A percentile compares a stretch with the other conserved stretches of the same genome.
Evolutionary conservation across 2,113 vertebrate species (phyloP).

Genomic region (Nesospiza acunhae): DNA sequence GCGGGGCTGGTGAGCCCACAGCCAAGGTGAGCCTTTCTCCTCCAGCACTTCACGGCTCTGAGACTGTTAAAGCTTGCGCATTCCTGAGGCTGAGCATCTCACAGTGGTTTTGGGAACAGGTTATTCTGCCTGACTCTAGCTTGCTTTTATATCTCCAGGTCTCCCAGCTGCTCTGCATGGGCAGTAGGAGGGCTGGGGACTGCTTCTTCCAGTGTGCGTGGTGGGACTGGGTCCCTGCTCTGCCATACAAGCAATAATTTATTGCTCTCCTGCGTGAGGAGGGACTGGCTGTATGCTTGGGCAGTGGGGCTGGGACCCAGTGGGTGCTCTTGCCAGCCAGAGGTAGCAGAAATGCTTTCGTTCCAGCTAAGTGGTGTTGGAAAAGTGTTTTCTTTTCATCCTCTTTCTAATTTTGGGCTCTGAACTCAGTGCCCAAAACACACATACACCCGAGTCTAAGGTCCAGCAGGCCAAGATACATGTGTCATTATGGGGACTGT

Average conservation of each 20-base stretch:
- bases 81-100: not conserved
- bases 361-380: not conserved
- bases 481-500: not conserved
- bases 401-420: slow-evolving; percentile 15
- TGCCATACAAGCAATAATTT: not conserved
- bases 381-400: slow-evolving; percentile 6
- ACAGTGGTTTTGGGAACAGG: not conserved
- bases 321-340: not conserved
- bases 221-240: not conserved
- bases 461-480: not conserved
- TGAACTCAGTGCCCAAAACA: not conserved
- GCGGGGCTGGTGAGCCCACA: fast-evolving
- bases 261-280: not conserved
- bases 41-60: not conserved
- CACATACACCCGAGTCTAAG: not conserved
- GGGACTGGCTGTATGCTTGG: not conserved
- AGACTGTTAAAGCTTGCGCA: not conserved
- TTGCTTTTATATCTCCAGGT: not conserved
- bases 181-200: not conserved
- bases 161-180: not conserved
- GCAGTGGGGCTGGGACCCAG: not conserved
- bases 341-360: not conserved
- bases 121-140: not conserved
- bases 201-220: not conserved
- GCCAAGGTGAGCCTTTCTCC: not conserved